Evolutionary conservation across 2,888 invertebrate genomes (phyloP), one percentile per base, ranked within the genome.

Genomic region (Himalopsyche kuldschensis): DNA sequence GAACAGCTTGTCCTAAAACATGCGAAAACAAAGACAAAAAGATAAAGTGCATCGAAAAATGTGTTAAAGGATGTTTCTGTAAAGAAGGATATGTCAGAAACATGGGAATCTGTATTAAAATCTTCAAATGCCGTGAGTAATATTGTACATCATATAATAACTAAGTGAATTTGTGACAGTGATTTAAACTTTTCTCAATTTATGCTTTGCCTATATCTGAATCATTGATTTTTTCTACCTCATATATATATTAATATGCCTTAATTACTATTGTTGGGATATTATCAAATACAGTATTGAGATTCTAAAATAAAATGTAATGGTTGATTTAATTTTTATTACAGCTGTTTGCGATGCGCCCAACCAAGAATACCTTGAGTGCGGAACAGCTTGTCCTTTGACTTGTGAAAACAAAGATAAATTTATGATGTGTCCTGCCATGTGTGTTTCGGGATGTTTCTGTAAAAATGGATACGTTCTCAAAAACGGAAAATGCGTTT

Each of bases 1-100:
- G 82, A 47, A 82, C 79, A 32, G 82, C 82, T 11, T 82, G 82
- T 48, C 82, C 82, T 1, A 75, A 69, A 30, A 82, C 82, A 31
- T 82, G 82, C 10, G 79, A 79, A 20, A 82, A 82, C 24, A 82
- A 48, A 48, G 75, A 82, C 32, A 24, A 27, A 24, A 4, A 1
- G 3, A 31, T 63, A 35, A 24, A 17, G n/a, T 82, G 82, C 32
- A 30, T 79, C 3, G 20, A 41, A 4, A 24, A 75, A 30, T 82
- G 82, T 41, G 31, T 75, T 20, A 41, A 31, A 5, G 83, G 83
- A 20, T 83, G 83, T 75, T 30, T 55, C 77, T 83, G 83, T 35
- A 80, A 79, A 79, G 47, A 35, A 30, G 82, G 82, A 11, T 82
- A 75, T 35, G 75, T 82, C 17, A 55, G 55, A 17, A 55, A 69